Conservation (phyloP, 1,140 invertebrate species). For the Linepithema humile region DNA sequence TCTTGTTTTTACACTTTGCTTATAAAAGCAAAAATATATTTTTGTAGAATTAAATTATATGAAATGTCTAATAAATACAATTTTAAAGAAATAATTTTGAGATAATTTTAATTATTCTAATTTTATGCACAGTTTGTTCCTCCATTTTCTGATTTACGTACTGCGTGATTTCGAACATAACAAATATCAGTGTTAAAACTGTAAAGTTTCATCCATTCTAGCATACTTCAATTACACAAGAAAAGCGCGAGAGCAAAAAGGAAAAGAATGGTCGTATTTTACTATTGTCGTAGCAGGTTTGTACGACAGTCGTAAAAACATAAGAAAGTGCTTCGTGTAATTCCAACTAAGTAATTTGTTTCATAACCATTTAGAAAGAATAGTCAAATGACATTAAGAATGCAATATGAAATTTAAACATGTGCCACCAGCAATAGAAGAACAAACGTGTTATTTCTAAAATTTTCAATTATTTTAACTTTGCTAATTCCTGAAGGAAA, state of each 20-base stretch:
- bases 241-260: neutral
- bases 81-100: too few relatives aligned
- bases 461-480: neutral
- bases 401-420: neutral
- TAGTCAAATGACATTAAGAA: neutral
- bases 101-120: too few relatives aligned
- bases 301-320: neutral
- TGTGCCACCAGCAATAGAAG: neutral
- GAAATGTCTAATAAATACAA: too few relatives aligned
- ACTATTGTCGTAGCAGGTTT: neutral
- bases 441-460: neutral
- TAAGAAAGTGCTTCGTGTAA: neutral
- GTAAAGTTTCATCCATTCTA: neutral
- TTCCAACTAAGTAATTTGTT: constrained; percentile 8
- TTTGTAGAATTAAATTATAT: too few relatives aligned
- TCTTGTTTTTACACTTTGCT: neutral
- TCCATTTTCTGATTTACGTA: neutral
- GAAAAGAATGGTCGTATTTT: neutral
- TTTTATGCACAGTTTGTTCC: neutral
- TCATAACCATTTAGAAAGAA: neutral
- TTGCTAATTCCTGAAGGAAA: neutral
- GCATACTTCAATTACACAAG: neutral
- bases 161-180: neutral
- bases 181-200: neutral
- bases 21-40: neutral